phyloP scores from a whole-genome alignment of 1,140 invertebrate genomes.

The Brachionus sp. region DNA sequence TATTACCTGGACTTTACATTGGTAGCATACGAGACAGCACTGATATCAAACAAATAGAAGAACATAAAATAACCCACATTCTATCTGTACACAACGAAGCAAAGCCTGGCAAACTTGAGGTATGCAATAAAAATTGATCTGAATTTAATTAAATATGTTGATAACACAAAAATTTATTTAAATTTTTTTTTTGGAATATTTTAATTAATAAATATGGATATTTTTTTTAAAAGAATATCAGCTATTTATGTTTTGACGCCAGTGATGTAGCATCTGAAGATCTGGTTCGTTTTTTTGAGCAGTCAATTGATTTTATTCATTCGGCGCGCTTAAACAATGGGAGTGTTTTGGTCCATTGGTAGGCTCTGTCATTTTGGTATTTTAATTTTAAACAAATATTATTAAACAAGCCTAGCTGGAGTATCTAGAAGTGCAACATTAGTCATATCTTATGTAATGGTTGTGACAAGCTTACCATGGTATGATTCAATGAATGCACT shows the following conservation, averaged over 20 bases:
- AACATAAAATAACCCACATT: slow-evolving; percentile 88
- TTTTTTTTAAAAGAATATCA: slow-evolving; percentile 70
- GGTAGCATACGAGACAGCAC: slow-evolving; percentile 77
- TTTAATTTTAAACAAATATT: neutral
- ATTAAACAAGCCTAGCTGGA: slow-evolving; percentile 73
- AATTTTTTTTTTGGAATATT: neutral
- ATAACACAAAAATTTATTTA: too few species aligned
- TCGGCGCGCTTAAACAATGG: slow-evolving; percentile 78
- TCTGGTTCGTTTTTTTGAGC: slow-evolving; percentile 81
- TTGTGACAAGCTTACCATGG: slow-evolving; percentile 81
- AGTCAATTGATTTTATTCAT: slow-evolving; percentile 94
- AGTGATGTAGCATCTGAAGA: slow-evolving; percentile 88
- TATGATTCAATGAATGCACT: slow-evolving; percentile 88
- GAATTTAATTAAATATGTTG: too few species aligned
- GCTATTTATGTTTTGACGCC: slow-evolving; percentile 87
- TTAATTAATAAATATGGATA: neutral
- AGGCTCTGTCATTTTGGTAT: slow-evolving; percentile 53
- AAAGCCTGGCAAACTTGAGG: slow-evolving; percentile 54
- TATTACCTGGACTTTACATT: slow-evolving; percentile 59
- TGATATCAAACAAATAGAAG: slow-evolving; percentile 77
- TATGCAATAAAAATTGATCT: neutral
- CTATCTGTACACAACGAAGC: slow-evolving; percentile 90
- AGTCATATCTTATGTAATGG: slow-evolving; percentile 90
- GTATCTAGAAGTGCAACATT: slow-evolving; percentile 93
- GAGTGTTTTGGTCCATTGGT: slow-evolving; percentile 92